Percentiles rank a stretch among this genome's conserved stretches.
phyloP scores from a whole-genome alignment of 2,888 invertebrate species.

The Galerucella calmariensis region DNA sequence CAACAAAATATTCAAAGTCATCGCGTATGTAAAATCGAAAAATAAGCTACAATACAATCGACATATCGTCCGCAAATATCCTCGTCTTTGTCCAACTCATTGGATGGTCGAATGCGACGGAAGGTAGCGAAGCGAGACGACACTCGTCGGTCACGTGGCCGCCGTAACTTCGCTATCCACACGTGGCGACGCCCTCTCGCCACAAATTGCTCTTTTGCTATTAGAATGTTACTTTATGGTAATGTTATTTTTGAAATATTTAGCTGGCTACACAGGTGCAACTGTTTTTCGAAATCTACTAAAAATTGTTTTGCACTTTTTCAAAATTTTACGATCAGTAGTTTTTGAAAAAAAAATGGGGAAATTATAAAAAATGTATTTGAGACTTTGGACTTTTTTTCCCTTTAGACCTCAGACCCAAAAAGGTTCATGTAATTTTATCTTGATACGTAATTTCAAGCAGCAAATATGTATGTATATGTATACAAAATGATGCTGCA shows the following conservation, averaged over 20 bases:
- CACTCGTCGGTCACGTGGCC: slow-evolving; percentile 62
- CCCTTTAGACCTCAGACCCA: too few species aligned
- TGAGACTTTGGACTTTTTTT: too few species aligned
- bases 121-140: slow-evolving; percentile 62
- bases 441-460: too few species aligned
- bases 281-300: too few species aligned
- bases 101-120: neutral
- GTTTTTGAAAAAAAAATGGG: too few species aligned
- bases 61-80: neutral
- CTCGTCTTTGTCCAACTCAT: slow-evolving; percentile 31
- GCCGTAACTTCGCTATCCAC: slow-evolving; percentile 64
- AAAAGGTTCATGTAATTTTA: too few species aligned
- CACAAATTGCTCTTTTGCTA: slow-evolving; percentile 62
- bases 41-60: slow-evolving; percentile 28
- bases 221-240: slow-evolving; percentile 56
- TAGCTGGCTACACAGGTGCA: too few species aligned
- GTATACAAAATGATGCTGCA: too few species aligned
- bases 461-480: too few species aligned
- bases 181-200: slow-evolving; percentile 65
- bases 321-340: too few species aligned
- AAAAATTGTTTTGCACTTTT: too few species aligned
- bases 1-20: slow-evolving; percentile 54
- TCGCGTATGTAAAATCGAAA: slow-evolving; percentile 49
- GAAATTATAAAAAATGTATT: too few species aligned
- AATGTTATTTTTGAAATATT: neutral